A percentile compares a stretch with the other conserved stretches of the same genome.
Evolutionary conservation across 1,140 invertebrate genomes (phyloP).

Genomic region (Prorops nasuta): DNA sequence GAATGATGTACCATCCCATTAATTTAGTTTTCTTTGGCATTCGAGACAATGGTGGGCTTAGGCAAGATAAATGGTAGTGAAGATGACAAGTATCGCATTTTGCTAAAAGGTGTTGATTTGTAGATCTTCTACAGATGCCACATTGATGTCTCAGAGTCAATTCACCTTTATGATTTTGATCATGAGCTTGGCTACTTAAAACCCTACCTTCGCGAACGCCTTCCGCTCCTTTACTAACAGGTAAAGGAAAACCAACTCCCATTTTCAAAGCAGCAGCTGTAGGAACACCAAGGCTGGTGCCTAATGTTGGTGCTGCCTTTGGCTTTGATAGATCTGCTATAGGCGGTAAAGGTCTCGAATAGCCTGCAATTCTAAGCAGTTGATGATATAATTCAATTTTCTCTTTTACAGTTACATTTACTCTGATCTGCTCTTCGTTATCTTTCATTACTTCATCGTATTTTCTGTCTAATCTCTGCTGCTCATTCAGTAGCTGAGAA

Average conservation of each 20-base stretch:
- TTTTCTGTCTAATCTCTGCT: constrained; percentile 70
- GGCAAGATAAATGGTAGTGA: constrained; percentile 90
- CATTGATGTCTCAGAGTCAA: constrained; percentile 63
- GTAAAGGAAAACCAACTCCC: constrained; percentile 76
- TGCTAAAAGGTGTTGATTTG: constrained; percentile 84
- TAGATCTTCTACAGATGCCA: constrained; percentile 77
- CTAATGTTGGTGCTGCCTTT: constrained; percentile 38
- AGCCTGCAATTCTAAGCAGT: constrained; percentile 40
- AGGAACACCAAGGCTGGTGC: constrained; percentile 58
- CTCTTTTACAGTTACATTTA: constrained; percentile 60
- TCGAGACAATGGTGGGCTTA: constrained; percentile 86
- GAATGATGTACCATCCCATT: constrained; percentile 78
- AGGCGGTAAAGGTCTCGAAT: constrained; percentile 43
- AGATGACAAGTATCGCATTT: constrained; percentile 93
- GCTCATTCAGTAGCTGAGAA: constrained; percentile 66
- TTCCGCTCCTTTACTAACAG: constrained; percentile 58
- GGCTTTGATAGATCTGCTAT: constrained; percentile 42
- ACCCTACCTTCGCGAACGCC: constrained; percentile 57
- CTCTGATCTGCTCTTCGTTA: constrained; percentile 49
- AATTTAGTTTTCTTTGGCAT: constrained; percentile 94
- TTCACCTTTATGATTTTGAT: constrained; percentile 61
- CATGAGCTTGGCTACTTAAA: constrained; percentile 61
- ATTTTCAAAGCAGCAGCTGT: constrained; percentile 78
- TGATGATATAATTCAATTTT: constrained; percentile 55
- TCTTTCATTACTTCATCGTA: constrained; percentile 72